Base-by-base conservation (phyloP, 2,113 vertebrate species). In the Lepisosteus oculatus region DNA sequence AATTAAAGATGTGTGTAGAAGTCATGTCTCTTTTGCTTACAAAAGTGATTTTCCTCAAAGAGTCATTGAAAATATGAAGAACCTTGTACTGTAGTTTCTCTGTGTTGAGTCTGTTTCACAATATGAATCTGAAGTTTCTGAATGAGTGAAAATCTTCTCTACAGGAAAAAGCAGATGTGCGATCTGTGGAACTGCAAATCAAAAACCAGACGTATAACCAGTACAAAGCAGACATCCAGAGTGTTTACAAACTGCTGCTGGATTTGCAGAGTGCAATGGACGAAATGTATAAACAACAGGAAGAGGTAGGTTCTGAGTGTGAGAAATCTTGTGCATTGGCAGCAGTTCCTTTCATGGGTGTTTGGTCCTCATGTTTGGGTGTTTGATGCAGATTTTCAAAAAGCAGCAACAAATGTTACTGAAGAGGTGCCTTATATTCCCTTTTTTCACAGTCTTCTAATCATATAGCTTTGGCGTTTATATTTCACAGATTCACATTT, bases 211-310 rank as follows among this genome's bases (percentile, higher is more conserved):
- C 15, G 1, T 64, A 79, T 56, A 79, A 62, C 5, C 84, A 88
- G 29, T 74, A 65, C 0, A 85, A 90, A 67, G 77, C 76, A 0
- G 88, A 92, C 68, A 76, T 88, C 43, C 86, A 88, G 75, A 77
- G 81, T 43, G 77, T 87, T 43, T 73, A 61, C 68, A 80, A 76
- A 65, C 81, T 90, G 43, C 81, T 92, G 76, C 86, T 87, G 78
- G 91, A 93, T 71, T 83, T 93, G 59, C 88, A 92, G 84, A 73
- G 68, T 67, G 85, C 83, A 78, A 87, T 93, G 83, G 84, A 77
- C 70, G 83, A 80, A 77, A 76, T 65, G 75, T 87, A 89, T 68
- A 83, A 84, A 75, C 77, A 13, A 1, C 81, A 88, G 71, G 85
- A 90, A 47, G 80, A 87, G 87, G 90, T 92, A 29, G 29, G 6